These are phyloP conservation scores for Trissonchulus sp. DNA, from an alignment of 2,888 invertebrate genomes.

Conservation along the genomic window DNA sequence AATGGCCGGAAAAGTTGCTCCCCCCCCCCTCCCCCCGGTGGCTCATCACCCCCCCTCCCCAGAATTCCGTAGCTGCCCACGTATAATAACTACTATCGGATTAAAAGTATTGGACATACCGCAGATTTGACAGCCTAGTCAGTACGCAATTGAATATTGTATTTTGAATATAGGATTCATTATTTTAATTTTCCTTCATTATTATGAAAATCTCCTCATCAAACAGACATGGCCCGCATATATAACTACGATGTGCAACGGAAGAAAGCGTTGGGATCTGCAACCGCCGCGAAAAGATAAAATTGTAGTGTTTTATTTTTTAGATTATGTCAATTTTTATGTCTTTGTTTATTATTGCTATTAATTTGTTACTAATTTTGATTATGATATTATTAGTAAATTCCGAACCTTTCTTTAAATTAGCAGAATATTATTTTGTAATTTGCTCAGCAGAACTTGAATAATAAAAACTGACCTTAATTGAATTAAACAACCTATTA, in stretches of 20 bases:
- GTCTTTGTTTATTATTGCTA: background rate
- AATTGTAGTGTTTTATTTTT: background rate
- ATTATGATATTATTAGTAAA: background rate
- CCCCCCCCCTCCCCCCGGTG: no score
- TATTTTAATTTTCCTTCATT: no score
- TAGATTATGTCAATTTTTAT: background rate
- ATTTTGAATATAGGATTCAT: no score
- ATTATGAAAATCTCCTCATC: background rate
- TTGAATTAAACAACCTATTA: no score
- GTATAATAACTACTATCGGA: no score
- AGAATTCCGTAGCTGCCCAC: no score
- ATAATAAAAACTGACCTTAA: no score
- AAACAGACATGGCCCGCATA: conserved; percentile 79
- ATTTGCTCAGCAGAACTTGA: background rate
- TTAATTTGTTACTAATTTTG: background rate
- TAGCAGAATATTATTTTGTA: background rate
- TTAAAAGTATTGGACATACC: no score
- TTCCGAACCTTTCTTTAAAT: background rate
- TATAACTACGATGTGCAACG: conserved; percentile 96
- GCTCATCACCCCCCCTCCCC: no score
- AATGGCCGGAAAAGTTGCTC: no score
- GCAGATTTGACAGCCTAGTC: no score
- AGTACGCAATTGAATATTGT: no score
- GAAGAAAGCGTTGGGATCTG: conserved; percentile 66
- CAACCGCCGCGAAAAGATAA: background rate